These are phyloP conservation scores for Pipistrellus kuhlii DNA, from an alignment of 2,797 vertebrate species.

Conservation along the genomic window DNA sequence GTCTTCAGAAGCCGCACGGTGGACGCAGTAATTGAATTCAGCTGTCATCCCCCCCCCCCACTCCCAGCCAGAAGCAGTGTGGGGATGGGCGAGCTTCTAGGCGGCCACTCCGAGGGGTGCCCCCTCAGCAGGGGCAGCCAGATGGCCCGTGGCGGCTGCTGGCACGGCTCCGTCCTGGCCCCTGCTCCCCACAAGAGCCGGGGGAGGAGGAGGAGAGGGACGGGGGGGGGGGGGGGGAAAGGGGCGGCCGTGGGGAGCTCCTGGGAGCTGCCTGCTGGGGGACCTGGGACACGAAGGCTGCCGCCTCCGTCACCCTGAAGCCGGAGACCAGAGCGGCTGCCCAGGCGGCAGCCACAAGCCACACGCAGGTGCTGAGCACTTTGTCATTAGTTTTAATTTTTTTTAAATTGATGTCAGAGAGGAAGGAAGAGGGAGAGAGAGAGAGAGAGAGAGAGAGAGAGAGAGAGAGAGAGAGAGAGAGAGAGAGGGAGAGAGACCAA, in stretches of 20 bases:
- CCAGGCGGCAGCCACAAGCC: background rate
- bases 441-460: background rate
- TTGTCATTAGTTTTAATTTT: no score
- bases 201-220: rapidly evolving
- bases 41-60: background rate
- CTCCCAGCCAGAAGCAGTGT: rapidly evolving
- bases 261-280: background rate
- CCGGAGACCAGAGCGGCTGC: background rate
- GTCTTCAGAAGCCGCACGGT: background rate
- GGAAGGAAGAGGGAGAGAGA: no score
- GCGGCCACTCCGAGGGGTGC: no score
- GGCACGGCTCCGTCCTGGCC: background rate
- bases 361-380: rapidly evolving
- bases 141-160: background rate
- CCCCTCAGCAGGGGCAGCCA: background rate
- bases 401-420: no score
- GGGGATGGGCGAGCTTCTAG: no score
- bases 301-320: rapidly evolving
- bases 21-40: background rate
- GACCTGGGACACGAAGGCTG: background rate
- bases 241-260: background rate
- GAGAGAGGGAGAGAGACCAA: background rate
- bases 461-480: no score
- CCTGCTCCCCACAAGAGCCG: background rate
- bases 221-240: rapidly evolving